A percentile compares a stretch with the other conserved stretches of the same genome.
phyloP scores from a whole-genome alignment of 2,888 invertebrate genomes.

The Imbricaverruca yamaguchii region DNA sequence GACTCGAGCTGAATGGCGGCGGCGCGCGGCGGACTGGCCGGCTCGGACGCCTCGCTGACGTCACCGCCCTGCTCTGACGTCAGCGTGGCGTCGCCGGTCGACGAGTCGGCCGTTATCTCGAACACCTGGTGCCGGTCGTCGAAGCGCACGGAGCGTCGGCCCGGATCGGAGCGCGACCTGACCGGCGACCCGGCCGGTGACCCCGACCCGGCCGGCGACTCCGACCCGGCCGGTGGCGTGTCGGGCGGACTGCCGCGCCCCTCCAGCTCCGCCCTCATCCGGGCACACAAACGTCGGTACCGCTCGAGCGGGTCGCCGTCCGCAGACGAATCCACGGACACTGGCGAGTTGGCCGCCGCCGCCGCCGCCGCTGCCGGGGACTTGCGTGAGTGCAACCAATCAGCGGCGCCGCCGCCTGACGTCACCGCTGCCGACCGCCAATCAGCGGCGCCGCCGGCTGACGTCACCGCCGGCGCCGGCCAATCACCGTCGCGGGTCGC shows the following conservation, averaged over 20 bases:
- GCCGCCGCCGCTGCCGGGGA: background rate
- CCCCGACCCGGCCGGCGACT: too few species aligned
- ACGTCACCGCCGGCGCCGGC: too few species aligned
- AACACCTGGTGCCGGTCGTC: constrained; percentile 5
- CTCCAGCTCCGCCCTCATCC: background rate
- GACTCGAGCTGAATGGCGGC: background rate
- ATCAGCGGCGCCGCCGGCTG: background rate
- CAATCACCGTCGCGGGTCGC: too few species aligned
- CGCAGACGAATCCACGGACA: too few species aligned
- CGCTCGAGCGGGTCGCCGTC: background rate
- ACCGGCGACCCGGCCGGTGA: background rate
- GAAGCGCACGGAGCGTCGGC: background rate
- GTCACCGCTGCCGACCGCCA: background rate
- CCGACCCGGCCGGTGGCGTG: too few species aligned
- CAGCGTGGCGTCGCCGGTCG: background rate
- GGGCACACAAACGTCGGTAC: background rate
- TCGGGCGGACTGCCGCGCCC: too few species aligned
- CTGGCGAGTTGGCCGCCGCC: background rate
- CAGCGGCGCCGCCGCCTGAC: background rate
- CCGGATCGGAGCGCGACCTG: background rate
- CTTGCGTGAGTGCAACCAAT: background rate
- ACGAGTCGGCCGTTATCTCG: constrained; percentile 13
- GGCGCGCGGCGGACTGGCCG: background rate
- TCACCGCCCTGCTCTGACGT: background rate
- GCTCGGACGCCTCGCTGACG: background rate